A percentile compares a stretch with the other conserved stretches of the same genome.
These are phyloP conservation scores for Dromas ardeola DNA, from an alignment of 2,113 vertebrate species.

Conservation along the genomic window DNA sequence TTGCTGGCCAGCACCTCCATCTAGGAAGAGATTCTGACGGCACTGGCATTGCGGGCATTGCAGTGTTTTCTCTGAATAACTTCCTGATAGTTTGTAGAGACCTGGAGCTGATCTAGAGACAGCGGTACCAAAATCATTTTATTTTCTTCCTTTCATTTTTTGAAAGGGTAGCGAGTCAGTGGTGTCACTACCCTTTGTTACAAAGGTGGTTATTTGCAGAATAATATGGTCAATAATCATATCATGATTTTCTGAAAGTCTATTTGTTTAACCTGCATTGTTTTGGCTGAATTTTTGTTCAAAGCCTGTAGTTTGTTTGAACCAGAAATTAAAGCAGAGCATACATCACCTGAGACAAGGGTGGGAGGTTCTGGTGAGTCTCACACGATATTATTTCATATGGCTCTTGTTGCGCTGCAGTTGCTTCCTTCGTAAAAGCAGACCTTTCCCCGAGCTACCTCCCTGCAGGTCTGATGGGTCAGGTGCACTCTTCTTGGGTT, in stretches of 20 bases:
- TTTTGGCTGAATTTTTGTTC: neutral
- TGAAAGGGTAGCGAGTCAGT: neutral
- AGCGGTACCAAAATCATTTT: neutral
- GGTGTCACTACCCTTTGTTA: neutral
- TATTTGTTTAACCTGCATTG: neutral
- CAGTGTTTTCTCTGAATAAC: neutral
- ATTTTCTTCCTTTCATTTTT: neutral
- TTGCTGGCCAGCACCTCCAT: constrained; percentile 47
- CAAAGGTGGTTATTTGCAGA: neutral
- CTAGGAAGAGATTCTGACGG: neutral
- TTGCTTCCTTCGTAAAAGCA: neutral
- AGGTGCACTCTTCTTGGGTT: neutral
- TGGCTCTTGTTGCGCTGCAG: neutral
- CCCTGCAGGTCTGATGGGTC: neutral
- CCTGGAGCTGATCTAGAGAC: neutral
- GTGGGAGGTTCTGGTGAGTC: neutral
- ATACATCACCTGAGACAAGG: neutral
- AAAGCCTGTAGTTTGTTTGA: neutral
- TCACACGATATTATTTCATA: neutral
- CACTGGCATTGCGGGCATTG: neutral
- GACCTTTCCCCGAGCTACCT: neutral
- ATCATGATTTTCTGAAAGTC: neutral
- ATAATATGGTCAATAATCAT: neutral
- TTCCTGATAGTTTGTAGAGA: neutral
- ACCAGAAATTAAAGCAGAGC: neutral